Evolutionary conservation across 37 sponge, comb jelly and placozoan species (phyloP).

Genomic region (Chondrosia reniformis): DNA sequence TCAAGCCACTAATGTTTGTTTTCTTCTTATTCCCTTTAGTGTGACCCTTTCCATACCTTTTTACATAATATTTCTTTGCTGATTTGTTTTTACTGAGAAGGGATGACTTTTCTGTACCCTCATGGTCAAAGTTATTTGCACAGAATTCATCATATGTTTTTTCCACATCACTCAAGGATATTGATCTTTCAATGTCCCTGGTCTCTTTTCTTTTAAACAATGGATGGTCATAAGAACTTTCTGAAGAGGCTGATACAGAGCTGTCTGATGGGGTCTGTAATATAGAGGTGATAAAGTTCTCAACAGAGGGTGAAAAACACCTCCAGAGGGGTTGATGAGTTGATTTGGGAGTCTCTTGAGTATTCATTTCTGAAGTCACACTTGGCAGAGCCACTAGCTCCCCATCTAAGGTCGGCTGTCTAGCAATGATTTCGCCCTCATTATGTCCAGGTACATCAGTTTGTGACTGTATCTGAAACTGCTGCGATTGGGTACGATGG

Average conservation of each 20-base stretch:
- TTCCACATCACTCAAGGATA: conserved; percentile 30
- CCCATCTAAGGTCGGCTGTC: neutral
- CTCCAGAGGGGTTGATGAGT: conserved; percentile 16
- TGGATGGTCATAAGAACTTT: conserved; percentile 22
- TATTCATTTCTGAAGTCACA: neutral
- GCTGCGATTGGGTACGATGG: too few relatives aligned
- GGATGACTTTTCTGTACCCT: neutral
- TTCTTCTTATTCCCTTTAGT: neutral
- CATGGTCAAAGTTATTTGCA: neutral
- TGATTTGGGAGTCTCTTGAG: neutral
- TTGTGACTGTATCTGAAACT: too few relatives aligned
- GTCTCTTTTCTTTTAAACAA: conserved; percentile 55
- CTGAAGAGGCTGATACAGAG: neutral
- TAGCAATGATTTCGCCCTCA: neutral
- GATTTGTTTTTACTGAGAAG: neutral
- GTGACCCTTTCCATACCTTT: neutral
- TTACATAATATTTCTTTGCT: too few relatives aligned
- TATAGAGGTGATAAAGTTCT: neutral
- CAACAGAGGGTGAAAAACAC: conserved; percentile 15
- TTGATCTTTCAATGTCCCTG: neutral
- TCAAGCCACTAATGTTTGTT: neutral
- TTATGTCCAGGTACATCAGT: neutral
- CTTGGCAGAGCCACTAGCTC: neutral
- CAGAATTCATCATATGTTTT: neutral
- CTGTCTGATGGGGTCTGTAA: neutral